Evolutionary conservation across 2,113 vertebrate species (phyloP), one percentile per base, ranked within the genome.

Genomic region (Myiagra hebetior): DNA sequence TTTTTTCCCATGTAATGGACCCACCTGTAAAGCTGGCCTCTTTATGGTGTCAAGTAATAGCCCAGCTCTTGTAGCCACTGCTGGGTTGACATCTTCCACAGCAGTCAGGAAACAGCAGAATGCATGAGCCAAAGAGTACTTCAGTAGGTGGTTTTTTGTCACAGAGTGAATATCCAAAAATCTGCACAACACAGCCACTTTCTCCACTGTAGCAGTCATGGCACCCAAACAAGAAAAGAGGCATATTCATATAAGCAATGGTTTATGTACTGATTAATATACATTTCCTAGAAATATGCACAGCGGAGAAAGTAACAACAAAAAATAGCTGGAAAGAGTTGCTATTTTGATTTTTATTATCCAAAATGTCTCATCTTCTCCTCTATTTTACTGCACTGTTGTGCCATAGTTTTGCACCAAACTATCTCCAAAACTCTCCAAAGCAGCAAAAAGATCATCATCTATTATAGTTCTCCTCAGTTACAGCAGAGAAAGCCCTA

Each of bases 31-130:
- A 5, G 99, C 98, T 26, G 99, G 99, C 64, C 98, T 98, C 97
- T 99, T 99, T 94, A 99, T 99, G 89, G 99, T 99, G 96, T 99
- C 99, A 56, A 99, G 98, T 80, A 99, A 98, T 15, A 99, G 98
- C 26, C 99, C 98, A 18, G 99, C 99, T 96, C 99, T 98, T 52
- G 99, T 99, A 77, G 99, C 99, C 95, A 99, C 99, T 8, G 99
- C 99, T 3, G 99, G 99, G 95, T 99, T 99, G 41, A 99, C 99
- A n/a, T 99, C 99, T 95, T 99, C 99, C 93, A 99, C 98, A 9
- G 99, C 99, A 19, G 99, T 98, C 97, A 99, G 97, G 89, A 99
- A 99, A 97, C 99, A 99, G 98, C 99, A 99, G 98, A 99, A 99
- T 42, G 99, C 99, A 7, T 99, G 99, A 20, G 99, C 99, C 96